Percentiles rank a stretch among this genome's conserved stretches.
These are phyloP conservation scores for Neotoxoptera formosana DNA, from an alignment of 1,140 invertebrate genomes.

Conservation along the genomic window DNA sequence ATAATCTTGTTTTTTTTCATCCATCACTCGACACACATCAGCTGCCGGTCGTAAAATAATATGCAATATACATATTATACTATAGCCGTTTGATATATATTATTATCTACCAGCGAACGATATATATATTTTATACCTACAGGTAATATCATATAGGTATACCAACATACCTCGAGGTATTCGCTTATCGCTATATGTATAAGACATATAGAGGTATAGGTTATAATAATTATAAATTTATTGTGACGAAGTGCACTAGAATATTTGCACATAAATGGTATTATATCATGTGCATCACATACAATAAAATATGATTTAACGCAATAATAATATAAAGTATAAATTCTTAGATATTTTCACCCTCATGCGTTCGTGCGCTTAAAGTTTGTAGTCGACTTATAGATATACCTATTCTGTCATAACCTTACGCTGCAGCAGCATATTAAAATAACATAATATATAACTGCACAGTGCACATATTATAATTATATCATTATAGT, in stretches of 20 bases:
- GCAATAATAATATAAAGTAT: not conserved
- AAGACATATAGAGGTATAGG: too few relatives aligned
- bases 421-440: not conserved
- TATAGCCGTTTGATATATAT: not conserved
- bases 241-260: not conserved
- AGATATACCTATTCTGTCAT: not conserved
- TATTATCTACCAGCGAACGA: not conserved
- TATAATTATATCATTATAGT: too few relatives aligned
- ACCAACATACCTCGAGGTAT: not conserved
- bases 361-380: not conserved
- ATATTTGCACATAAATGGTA: not conserved
- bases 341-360: not conserved
- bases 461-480: not conserved
- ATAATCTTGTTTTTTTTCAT: not conserved
- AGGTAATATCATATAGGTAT: not conserved
- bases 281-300: not conserved
- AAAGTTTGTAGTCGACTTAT: not conserved
- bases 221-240: not conserved
- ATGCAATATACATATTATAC: not conserved
- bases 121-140: not conserved
- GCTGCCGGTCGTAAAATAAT: conserved; percentile 20
- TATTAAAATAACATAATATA: not conserved
- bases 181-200: not conserved
- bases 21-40: not conserved
- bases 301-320: not conserved